Base-by-base conservation (phyloP, 1,140 invertebrate genomes). In the Berghia stephanieae region DNA sequence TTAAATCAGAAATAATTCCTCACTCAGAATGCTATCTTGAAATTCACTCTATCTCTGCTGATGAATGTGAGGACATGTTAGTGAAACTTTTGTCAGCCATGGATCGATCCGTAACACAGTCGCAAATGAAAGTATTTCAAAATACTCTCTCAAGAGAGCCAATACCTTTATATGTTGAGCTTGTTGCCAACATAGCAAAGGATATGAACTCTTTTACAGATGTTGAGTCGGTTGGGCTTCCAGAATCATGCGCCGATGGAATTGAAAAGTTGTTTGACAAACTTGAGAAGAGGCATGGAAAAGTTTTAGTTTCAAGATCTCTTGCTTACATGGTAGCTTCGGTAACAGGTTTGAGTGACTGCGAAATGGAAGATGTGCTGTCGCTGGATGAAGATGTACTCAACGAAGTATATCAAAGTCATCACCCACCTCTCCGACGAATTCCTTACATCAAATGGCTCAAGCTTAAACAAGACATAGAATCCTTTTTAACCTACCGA, bases 311-410 rank as follows among this genome's bases (percentile, higher is more conserved):
- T 18, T 78, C 80, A 0, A 72, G 95, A 94, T 87, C 95, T 94
- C 1, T 94, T 95, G 81, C 96, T 96, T 86, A 98, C 79, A 67
- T 88, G 42, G 84, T 83, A n/a, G 83, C 85, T 21, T 88, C 86
- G 8, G 75, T 74, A 0, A 87, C 84, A 18, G 88, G 88, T 2
- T 79, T 89, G 31, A 87, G 85, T 44, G 87, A 89, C 78, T 81
- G 83, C 55, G 88, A 89, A 83, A 86, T 89, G 78, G 85, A 87
- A 73, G 88, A 89, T 71, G 71, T 89, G 36, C 73, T 89, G 16
- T 88, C 86, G 34, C 57, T 89, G 16, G 87, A 89, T 72, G 87
- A 88, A 49, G 81, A 82, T 66, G 86, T 89, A 3, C 69, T 88
- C 16, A 82, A 86, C 49, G 82, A 85, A n/a, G 46, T 89, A 3